Percentiles rank a stretch among this genome's conserved stretches.
Evolutionary conservation across 1,140 invertebrate species (phyloP).

Genomic region (Bilobella aurantiaca): DNA sequence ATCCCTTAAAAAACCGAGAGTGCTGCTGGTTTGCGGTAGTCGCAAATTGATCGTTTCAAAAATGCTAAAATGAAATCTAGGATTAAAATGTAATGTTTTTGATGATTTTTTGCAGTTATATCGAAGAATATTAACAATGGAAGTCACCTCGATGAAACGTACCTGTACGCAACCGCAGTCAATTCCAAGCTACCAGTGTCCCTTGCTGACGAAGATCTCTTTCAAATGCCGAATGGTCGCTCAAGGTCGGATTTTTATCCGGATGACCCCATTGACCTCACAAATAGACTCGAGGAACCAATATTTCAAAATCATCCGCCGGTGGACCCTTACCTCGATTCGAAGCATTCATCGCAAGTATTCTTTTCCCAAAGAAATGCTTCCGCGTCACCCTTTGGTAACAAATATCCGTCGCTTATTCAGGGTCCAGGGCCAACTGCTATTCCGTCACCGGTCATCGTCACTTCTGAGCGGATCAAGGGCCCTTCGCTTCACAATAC

Average conservation of each 20-base stretch:
- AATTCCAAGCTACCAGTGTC: neutral
- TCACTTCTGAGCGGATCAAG: neutral
- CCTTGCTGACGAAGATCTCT: slow-evolving; percentile 5
- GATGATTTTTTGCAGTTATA: slow-evolving; percentile 24
- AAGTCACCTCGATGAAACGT: slow-evolving; percentile 27
- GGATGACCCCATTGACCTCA: slow-evolving; percentile 1
- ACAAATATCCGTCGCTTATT: neutral
- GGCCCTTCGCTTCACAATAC: neutral
- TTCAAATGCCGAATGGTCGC: slow-evolving; percentile 6
- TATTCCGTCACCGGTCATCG: slow-evolving; percentile 9
- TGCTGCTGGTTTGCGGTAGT: too few relatives aligned
- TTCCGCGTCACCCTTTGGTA: neutral
- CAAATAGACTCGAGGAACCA: neutral
- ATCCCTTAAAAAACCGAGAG: too few relatives aligned
- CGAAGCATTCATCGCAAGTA: neutral
- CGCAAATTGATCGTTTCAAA: too few relatives aligned
- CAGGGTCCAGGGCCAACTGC: neutral
- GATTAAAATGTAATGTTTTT: too few relatives aligned
- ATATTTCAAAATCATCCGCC: neutral
- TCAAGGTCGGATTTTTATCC: slow-evolving; percentile 10
- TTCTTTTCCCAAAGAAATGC: neutral
- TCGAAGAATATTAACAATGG: slow-evolving; percentile 30
- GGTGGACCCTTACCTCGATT: neutral
- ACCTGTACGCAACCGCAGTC: slow-evolving; percentile 18
- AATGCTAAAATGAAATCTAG: too few relatives aligned